A percentile compares a stretch with the other conserved stretches of the same genome.
Conservation (phyloP, 2,888 invertebrate species). For the Xanthia icteritia region DNA sequence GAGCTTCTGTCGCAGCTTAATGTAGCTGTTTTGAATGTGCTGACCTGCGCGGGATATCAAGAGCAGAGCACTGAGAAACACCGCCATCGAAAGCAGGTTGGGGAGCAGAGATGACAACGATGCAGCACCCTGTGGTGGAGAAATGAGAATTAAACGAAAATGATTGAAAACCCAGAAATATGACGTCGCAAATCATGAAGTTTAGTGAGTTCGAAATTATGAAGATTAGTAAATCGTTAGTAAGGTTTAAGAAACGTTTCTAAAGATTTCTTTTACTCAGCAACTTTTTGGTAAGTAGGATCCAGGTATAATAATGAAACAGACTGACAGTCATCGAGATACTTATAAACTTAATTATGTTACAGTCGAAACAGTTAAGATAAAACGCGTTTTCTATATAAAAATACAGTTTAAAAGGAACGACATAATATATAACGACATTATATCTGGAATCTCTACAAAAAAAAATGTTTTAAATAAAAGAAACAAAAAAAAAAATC, state of each 20-base stretch:
- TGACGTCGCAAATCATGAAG: not conserved
- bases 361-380: not conserved
- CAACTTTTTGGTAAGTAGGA: not conserved
- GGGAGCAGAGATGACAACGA: constrained; percentile 17
- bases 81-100: constrained; percentile 48
- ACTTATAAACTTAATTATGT: not conserved
- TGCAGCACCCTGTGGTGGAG: constrained; percentile 55
- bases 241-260: too few species aligned
- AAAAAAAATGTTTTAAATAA: not conserved
- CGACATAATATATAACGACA: too few species aligned
- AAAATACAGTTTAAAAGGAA: not conserved
- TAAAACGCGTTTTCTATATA: not conserved
- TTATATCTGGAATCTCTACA: not conserved
- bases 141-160: not conserved
- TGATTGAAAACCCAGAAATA: not conserved
- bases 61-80: constrained; percentile 64
- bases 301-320: not conserved
- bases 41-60: constrained; percentile 72
- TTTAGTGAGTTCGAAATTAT: too few species aligned
- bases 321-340: not conserved
- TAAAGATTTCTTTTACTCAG: not conserved
- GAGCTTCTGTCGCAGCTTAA: constrained; percentile 64
- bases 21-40: constrained; percentile 65
- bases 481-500: not conserved
- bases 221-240: too few species aligned